A percentile compares a stretch with the other conserved stretches of the same genome.
phyloP scores from a whole-genome alignment of 37 sponge, comb jelly and placozoan genomes.

The Halichondria panicea region DNA sequence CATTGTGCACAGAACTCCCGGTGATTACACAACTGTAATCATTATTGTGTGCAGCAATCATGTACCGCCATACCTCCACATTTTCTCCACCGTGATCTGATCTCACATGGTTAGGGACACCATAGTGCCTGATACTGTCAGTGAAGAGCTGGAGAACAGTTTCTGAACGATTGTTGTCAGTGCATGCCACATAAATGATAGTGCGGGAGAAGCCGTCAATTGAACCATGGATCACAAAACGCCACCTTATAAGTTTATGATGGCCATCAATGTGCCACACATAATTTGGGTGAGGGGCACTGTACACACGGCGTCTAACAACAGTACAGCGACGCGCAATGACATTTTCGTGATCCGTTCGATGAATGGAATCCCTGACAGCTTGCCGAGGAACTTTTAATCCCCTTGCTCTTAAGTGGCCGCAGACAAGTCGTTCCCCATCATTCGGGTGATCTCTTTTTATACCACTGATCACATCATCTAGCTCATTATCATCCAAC shows the following conservation, averaged over 20 bases:
- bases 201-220: constrained; percentile 32
- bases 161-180: constrained; percentile 29
- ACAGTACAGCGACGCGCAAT: constrained; percentile 4
- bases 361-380: too few species aligned
- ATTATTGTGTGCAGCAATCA: constrained; percentile 9
- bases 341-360: constrained; percentile 33
- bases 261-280: constrained; percentile 33
- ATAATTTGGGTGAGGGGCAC: constrained; percentile 16
- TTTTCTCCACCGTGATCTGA: constrained; percentile 48
- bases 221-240: constrained; percentile 30
- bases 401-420: constrained; percentile 4
- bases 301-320: constrained; percentile 22
- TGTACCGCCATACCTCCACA: constrained; percentile 38
- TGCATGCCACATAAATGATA: constrained; percentile 14
- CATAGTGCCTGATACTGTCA: constrained; percentile 13
- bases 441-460: constrained; percentile 24
- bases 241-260: constrained; percentile 36
- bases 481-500: constrained; percentile 4
- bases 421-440: constrained; percentile 36
- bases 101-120: constrained; percentile 31
- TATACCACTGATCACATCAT: constrained; percentile 2
- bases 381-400: too few species aligned
- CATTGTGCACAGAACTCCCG: too few species aligned
- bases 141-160: constrained; percentile 25
- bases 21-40: constrained; percentile 7